Conservation (phyloP, 2,797 vertebrate species). For the Xenopus petersii region DNA sequence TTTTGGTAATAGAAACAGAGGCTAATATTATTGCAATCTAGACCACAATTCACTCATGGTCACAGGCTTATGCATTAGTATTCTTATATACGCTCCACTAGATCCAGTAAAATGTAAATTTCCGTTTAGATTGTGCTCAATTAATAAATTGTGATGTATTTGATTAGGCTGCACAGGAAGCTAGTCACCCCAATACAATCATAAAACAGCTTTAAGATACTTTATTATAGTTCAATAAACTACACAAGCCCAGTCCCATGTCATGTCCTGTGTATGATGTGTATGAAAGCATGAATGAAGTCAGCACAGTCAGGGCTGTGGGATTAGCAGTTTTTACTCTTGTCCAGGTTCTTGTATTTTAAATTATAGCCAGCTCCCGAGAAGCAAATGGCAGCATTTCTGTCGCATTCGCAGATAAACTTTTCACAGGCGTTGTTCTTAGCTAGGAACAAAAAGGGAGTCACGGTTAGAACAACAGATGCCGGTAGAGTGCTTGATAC, state of each 20-base stretch:
- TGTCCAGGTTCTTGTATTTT: constrained; percentile 41
- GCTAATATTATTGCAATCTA: too few relatives aligned
- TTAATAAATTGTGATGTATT: not conserved
- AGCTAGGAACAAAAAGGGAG: constrained; percentile 12
- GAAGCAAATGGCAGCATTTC: constrained; percentile 73
- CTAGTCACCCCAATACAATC: not conserved
- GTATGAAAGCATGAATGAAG: not conserved
- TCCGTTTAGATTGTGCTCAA: too few relatives aligned
- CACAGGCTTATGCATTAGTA: too few relatives aligned
- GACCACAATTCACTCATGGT: too few relatives aligned
- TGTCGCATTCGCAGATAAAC: constrained; percentile 74
- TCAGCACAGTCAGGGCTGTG: not conserved
- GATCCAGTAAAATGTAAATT: too few relatives aligned
- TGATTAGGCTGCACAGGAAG: not conserved
- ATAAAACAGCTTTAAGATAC: not conserved
- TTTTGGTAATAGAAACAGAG: too few relatives aligned
- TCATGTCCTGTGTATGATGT: not conserved
- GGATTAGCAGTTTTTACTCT: constrained; percentile 50
- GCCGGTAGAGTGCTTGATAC: not conserved
- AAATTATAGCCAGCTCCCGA: constrained; percentile 58
- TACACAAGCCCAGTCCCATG: not conserved
- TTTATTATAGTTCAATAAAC: not conserved
- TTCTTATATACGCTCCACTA: too few relatives aligned
- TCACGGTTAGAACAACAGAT: not conserved
- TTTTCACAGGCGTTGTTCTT: constrained; percentile 34